These are phyloP conservation scores for Kudoa iwatai DNA, from an alignment of 30 jellyfish, hydroid and myxozoan genomes.

Conservation along the genomic window DNA sequence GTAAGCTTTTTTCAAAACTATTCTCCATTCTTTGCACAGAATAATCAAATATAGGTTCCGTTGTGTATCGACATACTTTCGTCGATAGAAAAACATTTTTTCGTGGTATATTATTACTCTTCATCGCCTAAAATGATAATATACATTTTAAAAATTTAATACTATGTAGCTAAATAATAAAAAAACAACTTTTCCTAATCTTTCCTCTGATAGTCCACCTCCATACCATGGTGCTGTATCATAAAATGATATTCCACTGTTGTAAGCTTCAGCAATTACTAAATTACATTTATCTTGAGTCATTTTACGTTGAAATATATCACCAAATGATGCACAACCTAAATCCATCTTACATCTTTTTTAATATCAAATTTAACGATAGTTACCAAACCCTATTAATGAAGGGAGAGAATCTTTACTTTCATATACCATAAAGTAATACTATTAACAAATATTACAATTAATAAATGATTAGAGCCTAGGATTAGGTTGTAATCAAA, in stretches of 20 bases:
- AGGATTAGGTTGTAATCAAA: too few species aligned
- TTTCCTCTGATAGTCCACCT: slow-evolving; percentile 16
- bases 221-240: slow-evolving; percentile 67
- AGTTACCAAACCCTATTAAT: too few species aligned
- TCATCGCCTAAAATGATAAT: slow-evolving; percentile 14
- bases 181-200: slow-evolving; percentile 10
- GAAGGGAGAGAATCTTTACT: too few species aligned
- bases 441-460: too few species aligned
- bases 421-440: too few species aligned
- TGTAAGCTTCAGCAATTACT: slow-evolving; percentile 15
- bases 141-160: neutral
- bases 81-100: slow-evolving; percentile 35
- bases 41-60: too few species aligned
- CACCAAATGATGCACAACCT: slow-evolving; percentile 41
- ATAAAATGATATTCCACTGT: slow-evolving; percentile 18
- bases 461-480: too few species aligned
- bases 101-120: slow-evolving; percentile 13
- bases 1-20: too few species aligned
- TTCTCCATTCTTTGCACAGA: too few species aligned
- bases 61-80: slow-evolving; percentile 7
- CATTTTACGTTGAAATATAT: slow-evolving; percentile 15
- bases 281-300: slow-evolving; percentile 11
- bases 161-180: neutral
- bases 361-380: too few species aligned
- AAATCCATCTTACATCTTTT: too few species aligned